Conservation (phyloP, 2,888 invertebrate genomes). For the Dicyrtoma fusca region DNA sequence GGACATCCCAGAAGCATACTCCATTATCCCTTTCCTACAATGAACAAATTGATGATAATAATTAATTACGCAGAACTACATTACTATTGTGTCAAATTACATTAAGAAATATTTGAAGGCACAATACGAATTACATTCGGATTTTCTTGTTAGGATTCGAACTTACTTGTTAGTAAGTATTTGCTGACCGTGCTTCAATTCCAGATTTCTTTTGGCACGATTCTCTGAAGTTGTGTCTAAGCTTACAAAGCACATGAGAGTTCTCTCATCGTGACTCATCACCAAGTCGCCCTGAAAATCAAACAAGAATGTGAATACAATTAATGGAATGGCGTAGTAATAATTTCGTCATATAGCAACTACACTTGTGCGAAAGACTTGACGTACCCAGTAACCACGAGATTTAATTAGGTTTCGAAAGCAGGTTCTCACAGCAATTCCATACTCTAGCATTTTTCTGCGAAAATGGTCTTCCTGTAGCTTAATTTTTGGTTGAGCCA, state of each 20-base stretch:
- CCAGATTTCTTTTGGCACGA: slow-evolving; percentile 29
- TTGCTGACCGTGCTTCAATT: slow-evolving; percentile 2
- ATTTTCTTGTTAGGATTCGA: neutral
- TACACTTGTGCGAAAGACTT: neutral
- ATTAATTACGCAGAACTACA: too few relatives aligned
- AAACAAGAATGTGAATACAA: neutral
- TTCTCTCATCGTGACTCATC: slow-evolving; percentile 29
- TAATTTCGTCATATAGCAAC: too few relatives aligned
- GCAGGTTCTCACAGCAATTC: neutral
- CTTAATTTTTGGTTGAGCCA: slow-evolving; percentile 1
- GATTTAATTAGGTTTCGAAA: neutral
- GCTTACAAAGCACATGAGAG: slow-evolving; percentile 30
- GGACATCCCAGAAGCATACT: slow-evolving; percentile 65
- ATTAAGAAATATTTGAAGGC: too few relatives aligned
- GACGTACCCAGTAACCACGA: neutral
- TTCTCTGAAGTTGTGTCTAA: slow-evolving; percentile 22
- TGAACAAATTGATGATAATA: too few relatives aligned
- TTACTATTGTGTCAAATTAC: too few relatives aligned
- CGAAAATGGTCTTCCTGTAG: neutral
- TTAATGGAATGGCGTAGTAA: too few relatives aligned
- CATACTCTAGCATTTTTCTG: neutral
- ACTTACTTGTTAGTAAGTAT: slow-evolving; percentile 7
- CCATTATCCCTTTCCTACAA: slow-evolving; percentile 37
- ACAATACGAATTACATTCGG: too few relatives aligned
- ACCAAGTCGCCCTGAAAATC: slow-evolving; percentile 38